Base-by-base conservation (phyloP, 2,888 invertebrate species). In the Drosophila lutescens region DNA sequence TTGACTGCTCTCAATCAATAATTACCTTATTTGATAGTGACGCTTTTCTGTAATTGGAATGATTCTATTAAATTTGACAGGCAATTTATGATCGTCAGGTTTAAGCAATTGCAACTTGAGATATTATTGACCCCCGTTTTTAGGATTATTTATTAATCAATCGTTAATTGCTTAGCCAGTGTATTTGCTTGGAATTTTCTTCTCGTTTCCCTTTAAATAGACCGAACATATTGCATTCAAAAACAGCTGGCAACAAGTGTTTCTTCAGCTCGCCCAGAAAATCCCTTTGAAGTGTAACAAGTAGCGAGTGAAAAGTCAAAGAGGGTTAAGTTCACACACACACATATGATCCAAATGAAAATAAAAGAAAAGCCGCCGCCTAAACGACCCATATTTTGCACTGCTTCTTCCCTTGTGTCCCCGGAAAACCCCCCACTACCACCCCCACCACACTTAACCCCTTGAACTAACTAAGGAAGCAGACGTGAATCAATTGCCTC, bases 401-500 rank as follows among this genome's bases (percentile, higher is more conserved):
- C 8, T 32, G 20, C 49, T 10, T 15, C 41, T 12, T 23, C 20
- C 15, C 17, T 38, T 26, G 32, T n/a, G 20, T 20, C 20, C 32
- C 46, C 56, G 26, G 15, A 43, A 36, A 26, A 13, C 20, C 15
- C 50, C 50, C 43, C n/a, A 38, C n/a, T 1, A 5, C 26, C 26
- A 26, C 26, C 26, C 34, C 12, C 4, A 38, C 10, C 12, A 53
- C 54, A 46, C 34, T 32, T 47, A 63, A 26, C 23, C 67, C n/a
- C 54, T 58, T 69, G 54, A 80, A 77, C 85, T 74, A 79, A 66
- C 65, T 66, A 66, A 66, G 83, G 83, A 87, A 83, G 85, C 75
- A 70, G 72, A 74, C 85, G 71, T 53, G 78, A 90, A 90, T 90
- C 89, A 89, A 89, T 88, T 86, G 77, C 57, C 68, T 68, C 71